Conservation (phyloP, 1,140 invertebrate genomes). For the Pogonognathellus flavescens region DNA sequence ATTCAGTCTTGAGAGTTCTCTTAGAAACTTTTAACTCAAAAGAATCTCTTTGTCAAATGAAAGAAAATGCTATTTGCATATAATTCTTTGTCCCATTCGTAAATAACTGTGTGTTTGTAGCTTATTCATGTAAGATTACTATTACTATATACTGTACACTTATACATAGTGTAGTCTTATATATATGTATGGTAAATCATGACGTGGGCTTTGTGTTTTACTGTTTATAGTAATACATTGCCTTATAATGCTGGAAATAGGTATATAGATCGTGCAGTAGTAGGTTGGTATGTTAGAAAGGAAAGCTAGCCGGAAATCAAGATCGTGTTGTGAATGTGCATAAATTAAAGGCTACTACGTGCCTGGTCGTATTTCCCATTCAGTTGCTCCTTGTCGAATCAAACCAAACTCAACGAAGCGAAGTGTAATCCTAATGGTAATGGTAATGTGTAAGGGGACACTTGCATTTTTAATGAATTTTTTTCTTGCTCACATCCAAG, state of each 20-base stretch:
- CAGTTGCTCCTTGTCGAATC: conserved; percentile 26
- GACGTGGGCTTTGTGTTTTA: background rate
- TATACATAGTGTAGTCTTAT: background rate
- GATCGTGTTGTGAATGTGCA: conserved; percentile 49
- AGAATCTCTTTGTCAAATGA: conserved; percentile 39
- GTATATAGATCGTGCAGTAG: background rate
- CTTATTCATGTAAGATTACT: no score
- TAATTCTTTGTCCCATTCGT: conserved; percentile 18
- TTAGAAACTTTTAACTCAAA: conserved; percentile 23
- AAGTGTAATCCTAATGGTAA: conserved; percentile 41
- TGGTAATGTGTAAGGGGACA: conserved; percentile 57
- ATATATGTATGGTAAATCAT: background rate
- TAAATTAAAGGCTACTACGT: conserved; percentile 38
- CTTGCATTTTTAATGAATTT: conserved; percentile 59
- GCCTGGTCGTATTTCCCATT: conserved; percentile 5
- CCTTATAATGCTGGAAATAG: background rate
- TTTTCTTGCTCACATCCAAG: conserved; percentile 27
- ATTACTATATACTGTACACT: background rate
- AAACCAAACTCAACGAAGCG: conserved; percentile 30
- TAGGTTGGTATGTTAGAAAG: background rate
- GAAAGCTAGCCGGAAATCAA: conserved; percentile 56
- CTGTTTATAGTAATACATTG: background rate
- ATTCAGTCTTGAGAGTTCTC: conserved; percentile 42
- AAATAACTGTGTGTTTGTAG: background rate
- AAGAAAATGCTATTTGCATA: conserved; percentile 19